Percentiles rank a stretch among this genome's conserved stretches.
These are phyloP conservation scores for Schmidtea mediterranea DNA, from an alignment of 1,140 invertebrate species.

Conservation along the genomic window DNA sequence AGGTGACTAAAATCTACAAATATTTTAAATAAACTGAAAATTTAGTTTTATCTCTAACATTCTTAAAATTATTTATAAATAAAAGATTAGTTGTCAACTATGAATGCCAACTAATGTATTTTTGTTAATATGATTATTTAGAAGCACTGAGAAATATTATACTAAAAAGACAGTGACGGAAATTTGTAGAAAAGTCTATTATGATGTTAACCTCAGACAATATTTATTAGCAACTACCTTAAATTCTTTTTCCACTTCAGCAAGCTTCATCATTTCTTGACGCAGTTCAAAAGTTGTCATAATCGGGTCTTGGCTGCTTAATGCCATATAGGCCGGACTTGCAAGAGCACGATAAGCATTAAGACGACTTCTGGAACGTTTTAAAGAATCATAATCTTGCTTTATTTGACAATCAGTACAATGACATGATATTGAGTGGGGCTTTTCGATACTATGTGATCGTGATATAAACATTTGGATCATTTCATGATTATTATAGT, in stretches of 20 bases:
- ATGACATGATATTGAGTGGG: constrained; percentile 13
- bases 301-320: constrained; percentile 1
- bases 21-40: too few species aligned
- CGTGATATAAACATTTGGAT: constrained; percentile 15
- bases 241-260: constrained; percentile 11
- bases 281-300: constrained; percentile 6
- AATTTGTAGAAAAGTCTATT: too few species aligned
- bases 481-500: constrained; percentile 18
- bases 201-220: too few species aligned
- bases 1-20: too few species aligned
- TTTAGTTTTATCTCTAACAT: too few species aligned
- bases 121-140: too few species aligned
- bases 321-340: constrained; percentile 4
- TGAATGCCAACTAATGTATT: too few species aligned
- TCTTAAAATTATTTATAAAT: too few species aligned
- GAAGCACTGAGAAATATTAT: too few species aligned
- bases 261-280: constrained; percentile 10
- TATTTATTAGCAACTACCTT: too few species aligned
- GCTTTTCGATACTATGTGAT: constrained; percentile 11
- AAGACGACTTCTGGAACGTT: constrained; percentile 8
- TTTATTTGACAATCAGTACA: constrained; percentile 10
- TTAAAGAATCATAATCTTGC: constrained; percentile 11
- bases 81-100: too few species aligned
- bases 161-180: too few species aligned
- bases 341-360: constrained; percentile 5